phyloP scores from a whole-genome alignment of 2,888 invertebrate species.

The Coelogynopora nodosa region DNA sequence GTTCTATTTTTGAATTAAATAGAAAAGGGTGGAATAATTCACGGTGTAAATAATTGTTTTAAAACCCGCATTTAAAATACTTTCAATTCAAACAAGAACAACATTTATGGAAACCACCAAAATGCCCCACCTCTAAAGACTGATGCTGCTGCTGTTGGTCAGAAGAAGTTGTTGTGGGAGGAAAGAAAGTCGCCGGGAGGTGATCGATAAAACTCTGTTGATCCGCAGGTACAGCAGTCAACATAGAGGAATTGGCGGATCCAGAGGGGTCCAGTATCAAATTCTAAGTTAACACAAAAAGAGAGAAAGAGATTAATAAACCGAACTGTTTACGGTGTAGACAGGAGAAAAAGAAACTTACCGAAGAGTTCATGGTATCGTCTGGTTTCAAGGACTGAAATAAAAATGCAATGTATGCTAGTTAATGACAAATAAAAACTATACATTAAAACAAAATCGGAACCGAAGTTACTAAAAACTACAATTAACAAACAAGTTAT shows the following conservation, averaged over 20 bases:
- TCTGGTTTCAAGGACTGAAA: neutral
- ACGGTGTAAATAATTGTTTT: too few species aligned
- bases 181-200: neutral
- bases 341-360: too few species aligned
- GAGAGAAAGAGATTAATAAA: neutral
- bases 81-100: too few species aligned
- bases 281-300: neutral
- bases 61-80: too few species aligned
- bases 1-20: too few species aligned
- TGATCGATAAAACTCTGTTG: neutral
- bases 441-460: too few species aligned
- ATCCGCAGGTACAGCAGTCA: neutral
- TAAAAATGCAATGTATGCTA: neutral
- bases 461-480: too few species aligned
- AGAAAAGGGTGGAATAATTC: too few species aligned
- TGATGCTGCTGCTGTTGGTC: neutral
- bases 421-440: neutral
- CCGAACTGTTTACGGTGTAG: neutral
- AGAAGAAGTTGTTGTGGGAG: neutral
- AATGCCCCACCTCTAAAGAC: neutral
- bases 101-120: too few species aligned
- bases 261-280: neutral
- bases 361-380: neutral
- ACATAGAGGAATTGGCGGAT: too few species aligned
- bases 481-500: too few species aligned